Conservation (phyloP, 2,888 invertebrate genomes). For the Eupithecia centaureata region DNA sequence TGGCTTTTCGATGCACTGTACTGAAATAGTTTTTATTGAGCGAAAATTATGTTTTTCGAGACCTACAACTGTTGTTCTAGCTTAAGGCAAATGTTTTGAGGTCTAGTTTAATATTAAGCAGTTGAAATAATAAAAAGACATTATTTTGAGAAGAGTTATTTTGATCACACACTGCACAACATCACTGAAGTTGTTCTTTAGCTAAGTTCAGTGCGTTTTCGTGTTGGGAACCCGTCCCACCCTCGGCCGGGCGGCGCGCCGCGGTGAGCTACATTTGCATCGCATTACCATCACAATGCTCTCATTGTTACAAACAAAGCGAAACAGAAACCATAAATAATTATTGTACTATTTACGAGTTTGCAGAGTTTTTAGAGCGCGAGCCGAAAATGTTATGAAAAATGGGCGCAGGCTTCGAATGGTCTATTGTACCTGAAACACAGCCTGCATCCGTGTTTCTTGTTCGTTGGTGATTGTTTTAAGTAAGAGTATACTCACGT, state of each 20-base stretch:
- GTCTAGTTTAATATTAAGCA: not conserved
- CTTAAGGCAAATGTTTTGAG: no score
- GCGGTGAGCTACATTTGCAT: slow-evolving; percentile 56
- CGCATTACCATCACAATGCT: slow-evolving; percentile 63
- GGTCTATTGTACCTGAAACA: slow-evolving; percentile 12
- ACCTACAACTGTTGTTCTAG: no score
- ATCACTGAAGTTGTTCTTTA: no score
- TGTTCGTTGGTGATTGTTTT: not conserved
- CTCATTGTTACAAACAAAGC: slow-evolving; percentile 46
- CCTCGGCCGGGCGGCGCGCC: slow-evolving; percentile 13
- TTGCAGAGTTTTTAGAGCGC: slow-evolving; percentile 35
- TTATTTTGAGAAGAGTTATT: not conserved
- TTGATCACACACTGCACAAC: not conserved
- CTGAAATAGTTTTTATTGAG: not conserved
- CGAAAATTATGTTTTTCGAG: not conserved
- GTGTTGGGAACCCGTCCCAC: not conserved
- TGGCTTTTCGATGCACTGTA: not conserved
- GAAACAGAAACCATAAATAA: slow-evolving; percentile 45
- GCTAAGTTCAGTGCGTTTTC: not conserved
- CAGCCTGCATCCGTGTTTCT: not conserved
- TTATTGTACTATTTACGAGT: slow-evolving; percentile 43
- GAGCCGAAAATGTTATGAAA: slow-evolving; percentile 18
- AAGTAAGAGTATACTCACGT: not conserved
- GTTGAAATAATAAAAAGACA: not conserved
- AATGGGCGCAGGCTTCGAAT: not conserved